These are phyloP conservation scores for Ooceraea biroi DNA, from an alignment of 1,140 invertebrate species.

Conservation along the genomic window DNA sequence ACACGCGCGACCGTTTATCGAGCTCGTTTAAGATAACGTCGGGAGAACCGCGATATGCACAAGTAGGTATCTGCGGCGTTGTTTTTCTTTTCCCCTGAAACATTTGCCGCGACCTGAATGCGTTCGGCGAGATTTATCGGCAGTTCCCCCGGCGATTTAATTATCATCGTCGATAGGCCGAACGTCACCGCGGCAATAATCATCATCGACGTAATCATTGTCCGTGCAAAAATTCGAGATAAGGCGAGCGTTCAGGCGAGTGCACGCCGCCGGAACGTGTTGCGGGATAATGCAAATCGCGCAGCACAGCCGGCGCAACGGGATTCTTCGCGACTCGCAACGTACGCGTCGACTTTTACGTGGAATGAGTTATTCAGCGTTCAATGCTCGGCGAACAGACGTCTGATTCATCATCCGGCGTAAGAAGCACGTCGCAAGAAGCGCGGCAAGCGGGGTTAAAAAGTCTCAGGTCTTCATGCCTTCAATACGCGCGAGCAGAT, in stretches of 20 bases:
- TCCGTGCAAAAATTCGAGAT: not conserved
- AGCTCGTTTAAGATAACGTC: constrained; percentile 29
- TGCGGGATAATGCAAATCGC: constrained; percentile 35
- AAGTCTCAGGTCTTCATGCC: not conserved
- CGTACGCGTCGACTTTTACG: constrained; percentile 11
- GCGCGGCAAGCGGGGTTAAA: constrained; percentile 35
- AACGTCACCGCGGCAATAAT: not conserved
- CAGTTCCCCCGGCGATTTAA: not conserved
- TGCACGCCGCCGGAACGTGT: not conserved
- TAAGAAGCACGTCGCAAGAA: constrained; percentile 11
- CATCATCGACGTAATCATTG: not conserved
- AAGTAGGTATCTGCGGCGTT: constrained; percentile 9
- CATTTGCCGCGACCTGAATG: not conserved
- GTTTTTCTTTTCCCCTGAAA: not conserved
- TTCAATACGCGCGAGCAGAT: constrained; percentile 25
- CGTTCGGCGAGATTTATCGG: not conserved
- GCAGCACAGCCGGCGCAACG: no score
- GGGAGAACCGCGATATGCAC: not conserved
- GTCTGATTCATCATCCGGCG: constrained; percentile 36
- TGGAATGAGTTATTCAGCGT: constrained; percentile 34
- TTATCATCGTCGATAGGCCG: not conserved
- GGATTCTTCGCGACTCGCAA: not conserved
- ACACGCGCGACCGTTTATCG: not conserved
- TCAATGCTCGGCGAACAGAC: constrained; percentile 35
- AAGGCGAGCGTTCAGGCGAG: not conserved